Percentiles rank a stretch among this genome's conserved stretches.
phyloP scores from a whole-genome alignment of 2,888 invertebrate species.

The Heteromurus nitidus region DNA sequence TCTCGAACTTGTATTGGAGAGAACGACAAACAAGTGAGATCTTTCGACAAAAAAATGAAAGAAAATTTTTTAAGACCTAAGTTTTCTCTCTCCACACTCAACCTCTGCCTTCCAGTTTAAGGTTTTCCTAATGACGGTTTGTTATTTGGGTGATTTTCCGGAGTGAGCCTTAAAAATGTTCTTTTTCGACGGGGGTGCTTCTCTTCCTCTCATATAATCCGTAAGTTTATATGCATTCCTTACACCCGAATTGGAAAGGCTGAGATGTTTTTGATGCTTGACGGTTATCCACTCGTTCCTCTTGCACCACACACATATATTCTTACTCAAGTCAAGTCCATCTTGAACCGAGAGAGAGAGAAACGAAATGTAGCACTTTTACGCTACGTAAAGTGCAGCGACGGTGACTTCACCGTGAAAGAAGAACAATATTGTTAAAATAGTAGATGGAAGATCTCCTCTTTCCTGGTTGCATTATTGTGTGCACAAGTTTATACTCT shows the following conservation, averaged over 20 bases:
- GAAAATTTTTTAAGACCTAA: conserved; percentile 50
- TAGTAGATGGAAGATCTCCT: conserved; percentile 3
- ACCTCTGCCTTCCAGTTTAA: conserved; percentile 63
- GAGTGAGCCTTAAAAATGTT: conserved; percentile 63
- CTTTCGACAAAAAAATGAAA: conserved; percentile 29
- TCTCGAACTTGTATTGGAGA: conserved; percentile 39
- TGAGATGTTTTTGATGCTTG: not conserved
- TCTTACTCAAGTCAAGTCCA: not conserved
- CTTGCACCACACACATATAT: not conserved
- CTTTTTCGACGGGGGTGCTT: conserved; percentile 12
- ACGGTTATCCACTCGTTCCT: not conserved
- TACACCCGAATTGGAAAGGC: not conserved
- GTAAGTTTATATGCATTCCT: not conserved
- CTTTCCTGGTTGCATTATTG: not conserved
- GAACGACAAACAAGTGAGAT: conserved; percentile 60
- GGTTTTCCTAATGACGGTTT: conserved; percentile 67
- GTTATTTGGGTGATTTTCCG: conserved; percentile 70
- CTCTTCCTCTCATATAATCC: not conserved
- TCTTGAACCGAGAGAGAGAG: not conserved
- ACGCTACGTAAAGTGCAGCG: too few relatives aligned
- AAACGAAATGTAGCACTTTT: not conserved
- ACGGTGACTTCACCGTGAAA: not conserved
- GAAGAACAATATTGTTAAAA: not conserved
- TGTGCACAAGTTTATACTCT: not conserved
- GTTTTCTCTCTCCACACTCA: conserved; percentile 54